phyloP scores from a whole-genome alignment of 2,797 vertebrate genomes.

The Sebastes vulpes region DNA sequence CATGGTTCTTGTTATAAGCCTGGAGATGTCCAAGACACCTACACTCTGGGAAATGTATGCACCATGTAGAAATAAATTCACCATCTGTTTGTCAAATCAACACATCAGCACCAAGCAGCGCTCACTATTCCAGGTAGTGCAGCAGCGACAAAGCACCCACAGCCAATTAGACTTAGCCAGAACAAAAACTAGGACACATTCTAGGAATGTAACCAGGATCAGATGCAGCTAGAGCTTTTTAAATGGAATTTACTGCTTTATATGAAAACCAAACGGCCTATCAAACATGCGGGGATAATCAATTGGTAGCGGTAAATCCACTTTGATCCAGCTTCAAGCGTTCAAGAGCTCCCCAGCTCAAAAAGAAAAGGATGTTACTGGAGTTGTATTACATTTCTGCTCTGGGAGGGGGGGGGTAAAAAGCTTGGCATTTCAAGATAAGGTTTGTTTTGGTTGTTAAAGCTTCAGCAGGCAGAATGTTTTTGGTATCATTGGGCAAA shows the following conservation, averaged over 20 bases:
- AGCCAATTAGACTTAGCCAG: not conserved
- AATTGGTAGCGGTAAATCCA: constrained; percentile 4
- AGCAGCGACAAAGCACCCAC: not conserved
- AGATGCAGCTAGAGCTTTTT: constrained; percentile 1
- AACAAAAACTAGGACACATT: not conserved
- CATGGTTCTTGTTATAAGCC: not conserved
- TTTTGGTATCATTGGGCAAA: no score
- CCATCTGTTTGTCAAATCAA: constrained; percentile 23
- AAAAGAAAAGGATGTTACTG: not conserved
- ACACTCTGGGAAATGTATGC: not conserved
- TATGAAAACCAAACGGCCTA: constrained; percentile 15
- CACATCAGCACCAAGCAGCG: constrained; percentile 1
- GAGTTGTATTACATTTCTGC: not conserved
- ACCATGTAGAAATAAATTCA: not conserved
- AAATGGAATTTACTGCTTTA: constrained; percentile 1
- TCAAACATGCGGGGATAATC: constrained; percentile 11
- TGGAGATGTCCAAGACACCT: not conserved
- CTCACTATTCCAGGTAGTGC: not conserved
- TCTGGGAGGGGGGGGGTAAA: not conserved
- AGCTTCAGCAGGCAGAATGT: no score
- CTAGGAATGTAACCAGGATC: not conserved
- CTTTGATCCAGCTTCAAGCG: not conserved
- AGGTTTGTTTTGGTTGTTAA: not conserved
- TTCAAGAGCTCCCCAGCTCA: not conserved
- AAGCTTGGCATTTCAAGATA: not conserved